Evolutionary conservation across 2,797 vertebrate species (phyloP), one percentile per base, ranked within the genome.

Genomic region (Acropternis orthonyx): DNA sequence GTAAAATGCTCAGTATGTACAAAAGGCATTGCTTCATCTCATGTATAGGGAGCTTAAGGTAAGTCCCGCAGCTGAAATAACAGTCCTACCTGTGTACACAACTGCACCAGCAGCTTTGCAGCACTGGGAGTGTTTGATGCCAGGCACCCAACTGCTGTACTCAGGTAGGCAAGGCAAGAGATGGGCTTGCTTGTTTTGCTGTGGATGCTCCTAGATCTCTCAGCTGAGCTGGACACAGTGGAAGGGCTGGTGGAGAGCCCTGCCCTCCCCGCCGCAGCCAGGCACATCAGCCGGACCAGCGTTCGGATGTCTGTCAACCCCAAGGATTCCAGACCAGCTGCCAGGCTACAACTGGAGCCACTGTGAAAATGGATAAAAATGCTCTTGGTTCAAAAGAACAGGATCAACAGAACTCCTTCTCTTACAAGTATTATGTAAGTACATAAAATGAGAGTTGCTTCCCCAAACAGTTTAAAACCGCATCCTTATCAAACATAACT

Each of bases 281-380:
- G 97, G 95, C 99, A 99, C 99, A 99, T 99, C 51, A 99, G 97
- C 30, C 99, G 98, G 58, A 99, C 99, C 95, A 99, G 94, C 7
- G 99, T 99, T 89, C 99, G 98, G 97, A 99, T 99, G 97, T 99
- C 99, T 1, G 99, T 99, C 81, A 99, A 83, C 13, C 99, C 99
- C 43, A 99, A 96, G 81, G 99, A 99, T 93, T 99, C 99, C 5
- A 99, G 98, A 36, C 99, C 99, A 44, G 99, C 99, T 30, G 99
- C 99, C 12, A 99, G 98, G 96, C 99, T 99, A 95, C 99, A 99
- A 65, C 99, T 99, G 17, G 99, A 99, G 32, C 99, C 99, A 44
- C 99, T 99, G 97, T 8, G 83, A 52, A 75, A 92, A 76, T 1
- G 54, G 96, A 92, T 1, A 55, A 0, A 85, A 77, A 59, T 17